Conservation (phyloP, 2,888 invertebrate genomes). For the Meta bourneti region DNA sequence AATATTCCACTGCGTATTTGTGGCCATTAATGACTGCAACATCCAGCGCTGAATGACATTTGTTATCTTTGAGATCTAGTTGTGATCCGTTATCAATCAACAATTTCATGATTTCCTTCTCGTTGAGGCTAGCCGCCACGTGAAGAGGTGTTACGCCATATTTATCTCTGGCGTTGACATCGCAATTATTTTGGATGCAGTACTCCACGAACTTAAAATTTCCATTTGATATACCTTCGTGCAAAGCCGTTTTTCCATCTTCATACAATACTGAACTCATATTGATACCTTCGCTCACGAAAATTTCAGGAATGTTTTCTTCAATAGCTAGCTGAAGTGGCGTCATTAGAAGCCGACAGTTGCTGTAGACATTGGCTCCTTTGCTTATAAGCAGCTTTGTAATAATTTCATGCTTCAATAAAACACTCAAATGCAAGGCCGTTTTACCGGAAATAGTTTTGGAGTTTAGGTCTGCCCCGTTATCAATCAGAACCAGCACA, state of each 20-base stretch:
- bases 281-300: too few species aligned
- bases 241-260: background rate
- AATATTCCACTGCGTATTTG: slow-evolving; percentile 10
- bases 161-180: slow-evolving; percentile 85
- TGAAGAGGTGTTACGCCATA: background rate
- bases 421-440: slow-evolving; percentile 87
- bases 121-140: slow-evolving; percentile 4
- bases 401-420: too few species aligned
- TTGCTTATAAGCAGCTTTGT: too few species aligned
- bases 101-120: background rate
- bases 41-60: slow-evolving; percentile 8
- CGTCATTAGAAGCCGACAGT: too few species aligned
- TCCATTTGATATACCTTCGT: background rate
- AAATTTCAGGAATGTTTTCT: too few species aligned
- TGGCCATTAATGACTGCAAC: background rate
- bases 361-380: too few species aligned
- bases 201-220: background rate
- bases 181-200: background rate
- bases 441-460: slow-evolving; percentile 95
- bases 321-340: too few species aligned
- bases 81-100: background rate
- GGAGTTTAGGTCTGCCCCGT: slow-evolving; percentile 83
- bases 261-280: too few species aligned
- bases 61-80: background rate
- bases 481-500: slow-evolving; percentile 3